Evolutionary conservation across 1,140 invertebrate species (phyloP), one percentile per base, ranked within the genome.

Genomic region (Drosophila lacteicornis): DNA sequence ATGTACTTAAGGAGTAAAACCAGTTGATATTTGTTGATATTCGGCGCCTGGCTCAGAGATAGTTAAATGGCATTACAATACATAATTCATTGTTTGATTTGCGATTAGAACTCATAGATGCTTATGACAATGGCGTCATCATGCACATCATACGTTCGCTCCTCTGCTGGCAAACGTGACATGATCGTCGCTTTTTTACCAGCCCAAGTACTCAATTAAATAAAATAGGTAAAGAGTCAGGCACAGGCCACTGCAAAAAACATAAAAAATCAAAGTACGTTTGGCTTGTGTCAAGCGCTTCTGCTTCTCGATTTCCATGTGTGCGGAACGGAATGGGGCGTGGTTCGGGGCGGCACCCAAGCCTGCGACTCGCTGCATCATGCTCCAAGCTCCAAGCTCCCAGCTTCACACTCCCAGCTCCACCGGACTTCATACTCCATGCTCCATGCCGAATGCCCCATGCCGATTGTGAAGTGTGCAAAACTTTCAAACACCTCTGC

Each of bases 81-180:
- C 80, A 86, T 87, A 90, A 88, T 79, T 79, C 70, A 82, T 79
- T 85, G 71, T 76, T 88, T 82, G 79, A 80, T 49, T 86, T 82
- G 43, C 49, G 76, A 80, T 88, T 79, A 82, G 49, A 68, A 51
- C 33, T 45, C 55, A 66, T 63, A 60, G 53, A 70, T 57, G 56
- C 56, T 58, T 79, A 68, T 79, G 80, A 70, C 77, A 80, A 79
- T 80, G 78, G 56, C 78, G 51, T 80, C 78, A 75, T 79, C 55
- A 49, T 56, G 36, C 69, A 62, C 59, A 65, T 75, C 70, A 67
- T 67, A 46, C 43, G 46, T 45, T 49, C 27, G 15, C 12, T 59
- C 25, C 53, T 65, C 38, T 33, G 47, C 47, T n/a, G 50, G 69
- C 60, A 60, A 67, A 83, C 83, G 80, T 88, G 80, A 80, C 77